Evolutionary conservation across 2,113 vertebrate genomes (phyloP).

Genomic region (Nothocercus julius): DNA sequence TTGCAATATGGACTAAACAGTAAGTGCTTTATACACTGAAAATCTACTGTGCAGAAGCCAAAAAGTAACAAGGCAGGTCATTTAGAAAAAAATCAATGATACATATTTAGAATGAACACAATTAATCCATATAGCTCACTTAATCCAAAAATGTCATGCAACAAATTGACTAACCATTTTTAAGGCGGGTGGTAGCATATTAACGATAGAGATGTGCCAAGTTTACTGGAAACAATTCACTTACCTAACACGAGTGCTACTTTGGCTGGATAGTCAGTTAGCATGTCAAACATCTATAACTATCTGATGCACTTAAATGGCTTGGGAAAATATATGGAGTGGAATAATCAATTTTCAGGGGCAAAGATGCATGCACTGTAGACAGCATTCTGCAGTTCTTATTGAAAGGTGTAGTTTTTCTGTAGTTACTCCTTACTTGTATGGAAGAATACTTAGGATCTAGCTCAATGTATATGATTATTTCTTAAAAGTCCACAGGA

Average conservation of each 20-base stretch:
- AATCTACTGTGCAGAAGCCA: slow-evolving; percentile 11
- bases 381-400: neutral
- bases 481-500: neutral
- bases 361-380: neutral
- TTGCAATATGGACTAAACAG: neutral
- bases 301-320: slow-evolving; percentile 39
- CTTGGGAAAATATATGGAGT: neutral
- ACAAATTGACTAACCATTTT: slow-evolving; percentile 41
- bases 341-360: slow-evolving; percentile 33
- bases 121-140: slow-evolving; percentile 48
- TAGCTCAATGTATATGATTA: neutral
- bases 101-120: slow-evolving; percentile 12
- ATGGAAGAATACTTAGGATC: neutral
- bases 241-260: slow-evolving; percentile 35
- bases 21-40: slow-evolving; percentile 13
- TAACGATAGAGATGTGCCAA: slow-evolving; percentile 28
- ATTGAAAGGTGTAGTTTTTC: neutral
- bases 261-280: slow-evolving; percentile 46
- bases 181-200: slow-evolving; percentile 16
- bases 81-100: slow-evolving; percentile 15
- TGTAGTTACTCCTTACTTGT: neutral
- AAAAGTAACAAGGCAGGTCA: neutral
- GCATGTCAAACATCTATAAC: slow-evolving; percentile 24
- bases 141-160: slow-evolving; percentile 27
- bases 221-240: slow-evolving; percentile 73